Conservation (phyloP, 2,113 vertebrate species). For the Erythrolamprus reginae region DNA sequence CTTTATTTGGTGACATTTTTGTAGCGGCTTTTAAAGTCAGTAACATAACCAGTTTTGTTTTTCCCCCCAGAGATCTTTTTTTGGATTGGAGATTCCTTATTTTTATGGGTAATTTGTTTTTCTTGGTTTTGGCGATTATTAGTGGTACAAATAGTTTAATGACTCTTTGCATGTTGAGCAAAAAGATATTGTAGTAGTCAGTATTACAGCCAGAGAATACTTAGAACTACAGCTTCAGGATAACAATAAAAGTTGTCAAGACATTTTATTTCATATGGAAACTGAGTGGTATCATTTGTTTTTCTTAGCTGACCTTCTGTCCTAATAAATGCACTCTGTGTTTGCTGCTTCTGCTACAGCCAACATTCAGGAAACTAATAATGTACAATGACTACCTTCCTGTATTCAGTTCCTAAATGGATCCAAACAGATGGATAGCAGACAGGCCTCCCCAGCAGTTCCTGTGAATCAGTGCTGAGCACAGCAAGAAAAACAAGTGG, state of each 20-base stretch:
- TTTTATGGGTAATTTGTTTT: too few species aligned
- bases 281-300: constrained; percentile 37
- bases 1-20: too few species aligned
- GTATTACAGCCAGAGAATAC: too few species aligned
- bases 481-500: constrained; percentile 64
- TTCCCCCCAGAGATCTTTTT: too few species aligned
- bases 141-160: too few species aligned
- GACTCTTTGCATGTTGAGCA: too few species aligned
- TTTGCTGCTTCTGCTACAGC: constrained; percentile 74
- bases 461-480: constrained; percentile 65
- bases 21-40: too few species aligned
- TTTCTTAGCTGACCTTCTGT: constrained; percentile 75
- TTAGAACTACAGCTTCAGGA: constrained; percentile 34
- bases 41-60: too few species aligned
- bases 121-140: too few species aligned
- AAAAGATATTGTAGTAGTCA: too few species aligned
- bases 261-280: constrained; percentile 36
- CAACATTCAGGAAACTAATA: constrained; percentile 82
- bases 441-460: constrained; percentile 61
- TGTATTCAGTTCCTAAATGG: constrained; percentile 73
- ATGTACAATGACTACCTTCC: constrained; percentile 83
- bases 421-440: constrained; percentile 69
- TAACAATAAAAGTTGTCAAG: constrained; percentile 57
- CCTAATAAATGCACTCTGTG: constrained; percentile 73
- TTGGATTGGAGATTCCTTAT: too few species aligned